Conservation (phyloP, 2,113 vertebrate genomes). For the Pterocles orientalis region DNA sequence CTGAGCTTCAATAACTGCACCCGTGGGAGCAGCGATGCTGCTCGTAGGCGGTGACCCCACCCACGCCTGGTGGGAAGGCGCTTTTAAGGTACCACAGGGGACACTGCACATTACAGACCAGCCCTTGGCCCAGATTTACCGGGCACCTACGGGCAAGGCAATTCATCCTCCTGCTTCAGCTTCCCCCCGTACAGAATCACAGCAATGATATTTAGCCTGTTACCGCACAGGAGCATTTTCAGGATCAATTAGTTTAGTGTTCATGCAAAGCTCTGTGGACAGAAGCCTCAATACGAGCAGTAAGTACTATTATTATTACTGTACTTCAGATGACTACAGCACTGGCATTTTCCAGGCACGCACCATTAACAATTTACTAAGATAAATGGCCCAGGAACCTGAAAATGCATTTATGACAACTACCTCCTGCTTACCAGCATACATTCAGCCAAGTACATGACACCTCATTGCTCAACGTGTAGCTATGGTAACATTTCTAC, state of each 20-base stretch:
- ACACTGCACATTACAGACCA: neutral
- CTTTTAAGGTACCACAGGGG: neutral
- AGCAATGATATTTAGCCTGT: neutral
- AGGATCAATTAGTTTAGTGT: constrained; percentile 35
- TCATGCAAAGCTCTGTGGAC: constrained; percentile 30
- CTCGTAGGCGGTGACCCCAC: neutral
- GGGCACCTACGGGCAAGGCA: neutral
- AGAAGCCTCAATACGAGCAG: constrained; percentile 20
- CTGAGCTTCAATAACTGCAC: neutral
- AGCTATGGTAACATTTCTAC: constrained; percentile 46
- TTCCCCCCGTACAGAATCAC: neutral
- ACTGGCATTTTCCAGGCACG: constrained; percentile 17
- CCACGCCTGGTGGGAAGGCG: fast-evolving
- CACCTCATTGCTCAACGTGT: neutral
- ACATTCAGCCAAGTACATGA: neutral
- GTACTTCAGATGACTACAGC: neutral
- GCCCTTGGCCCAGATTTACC: neutral
- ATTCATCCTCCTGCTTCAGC: neutral
- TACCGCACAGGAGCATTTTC: neutral
- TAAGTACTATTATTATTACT: constrained; percentile 53
- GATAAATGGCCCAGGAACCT: constrained; percentile 38
- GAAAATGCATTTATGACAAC: constrained; percentile 45
- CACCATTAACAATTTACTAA: constrained; percentile 47
- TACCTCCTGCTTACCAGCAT: constrained; percentile 7
- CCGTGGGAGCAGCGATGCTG: neutral